Conservation (phyloP, 2,797 vertebrate genomes). For the Muscicapa striata region DNA sequence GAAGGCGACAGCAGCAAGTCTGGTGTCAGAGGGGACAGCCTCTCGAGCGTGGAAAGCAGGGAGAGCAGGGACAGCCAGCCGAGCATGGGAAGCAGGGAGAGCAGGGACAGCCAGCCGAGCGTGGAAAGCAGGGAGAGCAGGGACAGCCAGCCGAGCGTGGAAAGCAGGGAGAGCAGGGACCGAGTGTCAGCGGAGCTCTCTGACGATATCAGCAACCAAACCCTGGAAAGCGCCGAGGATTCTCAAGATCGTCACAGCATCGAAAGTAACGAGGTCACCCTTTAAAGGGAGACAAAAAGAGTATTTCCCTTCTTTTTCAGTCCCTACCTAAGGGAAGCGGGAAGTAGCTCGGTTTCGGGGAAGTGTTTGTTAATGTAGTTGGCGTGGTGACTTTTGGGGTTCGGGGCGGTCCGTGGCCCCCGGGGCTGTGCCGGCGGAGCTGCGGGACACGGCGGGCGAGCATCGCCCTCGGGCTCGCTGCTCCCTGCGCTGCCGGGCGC, state of each 20-base stretch:
- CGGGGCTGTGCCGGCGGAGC: background rate
- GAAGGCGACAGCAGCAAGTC: background rate
- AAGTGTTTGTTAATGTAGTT: conserved; percentile 19
- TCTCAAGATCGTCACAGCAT: conserved; percentile 12
- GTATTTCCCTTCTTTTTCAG: background rate
- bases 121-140: background rate
- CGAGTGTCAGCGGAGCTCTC: background rate
- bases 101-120: background rate
- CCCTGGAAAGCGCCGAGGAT: conserved; percentile 23
- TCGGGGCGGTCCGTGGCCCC: background rate
- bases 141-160: background rate
- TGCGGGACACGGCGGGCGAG: background rate
- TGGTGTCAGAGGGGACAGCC: background rate
- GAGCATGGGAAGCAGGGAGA: background rate
- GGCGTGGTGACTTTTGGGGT: background rate
- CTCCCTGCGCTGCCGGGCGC: background rate
- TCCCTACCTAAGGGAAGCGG: background rate
- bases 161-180: conserved; percentile 21
- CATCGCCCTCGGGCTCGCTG: background rate
- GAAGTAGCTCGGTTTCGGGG: conserved; percentile 1
- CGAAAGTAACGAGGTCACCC: conserved; percentile 22
- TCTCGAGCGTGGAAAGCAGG: background rate
- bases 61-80: background rate
- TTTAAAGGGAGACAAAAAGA: background rate
- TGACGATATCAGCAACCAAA: background rate